phyloP scores from a whole-genome alignment of 2,888 invertebrate genomes.

The Gymnoscelis rufifasciata region DNA sequence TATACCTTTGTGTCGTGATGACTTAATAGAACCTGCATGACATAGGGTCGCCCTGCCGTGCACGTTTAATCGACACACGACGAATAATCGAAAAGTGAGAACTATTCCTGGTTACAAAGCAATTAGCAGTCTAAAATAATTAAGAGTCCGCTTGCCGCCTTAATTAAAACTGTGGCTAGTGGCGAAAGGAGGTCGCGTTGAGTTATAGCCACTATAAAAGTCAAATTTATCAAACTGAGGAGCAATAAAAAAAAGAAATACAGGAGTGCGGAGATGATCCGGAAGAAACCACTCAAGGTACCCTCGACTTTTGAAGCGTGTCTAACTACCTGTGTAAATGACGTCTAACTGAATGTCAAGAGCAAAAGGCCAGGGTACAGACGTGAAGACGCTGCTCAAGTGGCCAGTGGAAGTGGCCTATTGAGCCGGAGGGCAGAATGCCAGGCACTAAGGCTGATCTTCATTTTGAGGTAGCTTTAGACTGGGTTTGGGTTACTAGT shows the following conservation, averaged over 20 bases:
- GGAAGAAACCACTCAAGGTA: conserved; percentile 6
- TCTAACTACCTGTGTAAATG: conserved; percentile 9
- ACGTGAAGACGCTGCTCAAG: conserved; percentile 21
- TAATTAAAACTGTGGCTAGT: conserved; percentile 35
- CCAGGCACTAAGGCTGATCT: conserved; percentile 33
- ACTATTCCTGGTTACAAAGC: conserved; percentile 16
- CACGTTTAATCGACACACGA: conserved; percentile 19
- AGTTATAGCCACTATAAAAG: conserved; percentile 20
- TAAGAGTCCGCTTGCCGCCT: conserved; percentile 32
- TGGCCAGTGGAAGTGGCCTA: conserved; percentile 25
- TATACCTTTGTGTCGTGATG: neutral
- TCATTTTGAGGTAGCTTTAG: conserved; percentile 40
- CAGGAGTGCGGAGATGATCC: neutral
- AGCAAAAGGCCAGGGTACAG: conserved; percentile 18
- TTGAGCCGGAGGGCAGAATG: conserved; percentile 31
- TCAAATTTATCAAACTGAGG: conserved; percentile 10
- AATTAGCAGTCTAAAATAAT: conserved; percentile 28
- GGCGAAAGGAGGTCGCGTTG: conserved; percentile 36
- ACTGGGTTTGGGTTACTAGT: too few relatives aligned
- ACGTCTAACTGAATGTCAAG: conserved; percentile 16
- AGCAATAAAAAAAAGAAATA: neutral
- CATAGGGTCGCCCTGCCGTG: conserved; percentile 7
- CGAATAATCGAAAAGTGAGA: conserved; percentile 15
- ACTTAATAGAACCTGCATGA: neutral
- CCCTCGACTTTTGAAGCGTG: conserved; percentile 4